These are phyloP conservation scores for Apostichopus japonicus DNA, from an alignment of 35 echinoderm and acorn worm genomes.

Conservation along the genomic window DNA sequence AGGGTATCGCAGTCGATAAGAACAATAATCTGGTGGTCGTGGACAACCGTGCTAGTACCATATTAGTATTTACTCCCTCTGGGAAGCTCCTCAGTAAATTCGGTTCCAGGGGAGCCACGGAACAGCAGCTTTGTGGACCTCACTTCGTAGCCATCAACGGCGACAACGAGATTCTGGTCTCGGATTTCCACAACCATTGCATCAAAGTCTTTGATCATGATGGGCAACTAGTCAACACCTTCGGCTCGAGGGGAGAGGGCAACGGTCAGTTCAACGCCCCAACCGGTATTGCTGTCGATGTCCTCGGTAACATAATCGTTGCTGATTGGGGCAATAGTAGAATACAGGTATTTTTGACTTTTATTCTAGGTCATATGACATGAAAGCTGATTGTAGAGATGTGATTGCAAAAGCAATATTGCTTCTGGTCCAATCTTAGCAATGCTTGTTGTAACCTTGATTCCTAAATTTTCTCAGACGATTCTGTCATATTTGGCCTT, in stretches of 20 bases:
- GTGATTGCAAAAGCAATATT: too few relatives aligned
- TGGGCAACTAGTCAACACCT: slow-evolving; percentile 80
- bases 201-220: slow-evolving; percentile 97
- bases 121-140: slow-evolving; percentile 97
- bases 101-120: slow-evolving; percentile 88
- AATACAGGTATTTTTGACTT: slow-evolving; percentile 74
- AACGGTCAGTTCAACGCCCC: slow-evolving; percentile 99
- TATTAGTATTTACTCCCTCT: slow-evolving; percentile 78
- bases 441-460: too few relatives aligned
- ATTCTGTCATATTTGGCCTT: too few relatives aligned
- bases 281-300: slow-evolving; percentile 89
- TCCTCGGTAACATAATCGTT: slow-evolving; percentile 93
- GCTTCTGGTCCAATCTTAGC: too few relatives aligned
- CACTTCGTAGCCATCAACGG: slow-evolving; percentile 90
- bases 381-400: too few relatives aligned
- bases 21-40: slow-evolving; percentile 96
- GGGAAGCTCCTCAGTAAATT: slow-evolving; percentile 96
- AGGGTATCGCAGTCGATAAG: slow-evolving; percentile 91
- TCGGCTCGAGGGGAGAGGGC: slow-evolving; percentile 95
- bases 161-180: slow-evolving; percentile 88
- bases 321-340: slow-evolving; percentile 99
- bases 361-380: not conserved
- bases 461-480: too few relatives aligned
- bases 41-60: slow-evolving; percentile 92
- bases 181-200: slow-evolving; percentile 99